Conservation (phyloP, 2,888 invertebrate genomes). For the Teleiodes luculella region DNA sequence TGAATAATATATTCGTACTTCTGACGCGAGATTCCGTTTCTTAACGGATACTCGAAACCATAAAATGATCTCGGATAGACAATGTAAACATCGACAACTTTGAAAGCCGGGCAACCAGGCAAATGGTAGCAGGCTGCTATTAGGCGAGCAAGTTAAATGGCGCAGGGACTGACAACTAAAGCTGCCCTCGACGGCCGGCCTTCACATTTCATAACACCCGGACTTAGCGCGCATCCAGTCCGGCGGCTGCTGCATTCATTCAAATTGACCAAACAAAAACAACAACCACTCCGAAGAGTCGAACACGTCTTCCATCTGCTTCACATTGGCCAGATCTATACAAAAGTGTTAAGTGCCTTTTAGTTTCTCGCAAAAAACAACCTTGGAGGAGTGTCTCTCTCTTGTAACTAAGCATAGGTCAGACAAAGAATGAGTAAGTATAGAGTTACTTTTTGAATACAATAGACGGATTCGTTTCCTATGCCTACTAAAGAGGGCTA, state of each 20-base stretch:
- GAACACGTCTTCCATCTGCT: constrained; percentile 1
- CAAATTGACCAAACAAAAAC: constrained; percentile 33
- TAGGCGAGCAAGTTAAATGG: constrained; percentile 58
- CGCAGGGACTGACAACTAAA: constrained; percentile 67
- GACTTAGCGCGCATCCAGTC: constrained; percentile 71
- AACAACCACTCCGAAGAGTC: background rate
- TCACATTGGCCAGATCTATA: background rate
- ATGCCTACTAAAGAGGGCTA: background rate
- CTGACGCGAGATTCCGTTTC: no score
- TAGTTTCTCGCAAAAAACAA: constrained; percentile 5
- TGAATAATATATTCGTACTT: no score
- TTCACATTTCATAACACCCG: constrained; percentile 77
- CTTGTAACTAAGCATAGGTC: constrained; percentile 7
- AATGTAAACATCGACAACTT: constrained; percentile 20
- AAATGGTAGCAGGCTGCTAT: constrained; percentile 30
- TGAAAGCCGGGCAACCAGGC: constrained; percentile 32
- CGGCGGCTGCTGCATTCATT: constrained; percentile 42
- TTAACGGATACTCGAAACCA: no score
- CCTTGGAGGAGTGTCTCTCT: constrained; percentile 13
- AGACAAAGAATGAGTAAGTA: constrained; percentile 3
- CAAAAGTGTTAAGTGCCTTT: constrained; percentile 4
- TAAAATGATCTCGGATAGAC: background rate
- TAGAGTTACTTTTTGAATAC: constrained; percentile 7
- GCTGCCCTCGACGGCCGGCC: constrained; percentile 66
- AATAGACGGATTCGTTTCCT: constrained; percentile 8